Evolutionary conservation across 2,888 invertebrate species (phyloP).

Genomic region (Ennomos quercinarius): DNA sequence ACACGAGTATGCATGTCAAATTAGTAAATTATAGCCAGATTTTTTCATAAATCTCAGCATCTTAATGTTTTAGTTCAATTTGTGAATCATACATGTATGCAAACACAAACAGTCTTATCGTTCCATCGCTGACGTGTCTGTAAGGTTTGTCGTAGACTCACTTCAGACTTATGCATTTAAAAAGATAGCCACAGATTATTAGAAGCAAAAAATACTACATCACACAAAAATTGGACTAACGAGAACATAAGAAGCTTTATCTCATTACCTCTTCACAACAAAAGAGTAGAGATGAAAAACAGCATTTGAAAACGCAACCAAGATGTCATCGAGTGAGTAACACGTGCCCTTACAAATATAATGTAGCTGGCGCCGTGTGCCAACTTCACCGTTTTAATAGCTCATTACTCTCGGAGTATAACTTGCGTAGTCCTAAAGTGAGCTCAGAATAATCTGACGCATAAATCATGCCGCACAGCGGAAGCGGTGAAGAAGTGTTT

Average conservation of each 20-base stretch:
- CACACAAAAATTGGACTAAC: no score
- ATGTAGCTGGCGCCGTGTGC: conserved; percentile 57
- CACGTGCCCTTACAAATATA: conserved; percentile 67
- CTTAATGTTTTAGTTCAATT: no score
- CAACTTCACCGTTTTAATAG: conserved; percentile 69
- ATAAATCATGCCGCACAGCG: conserved; percentile 58
- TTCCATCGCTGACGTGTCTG: no score
- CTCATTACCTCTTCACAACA: background rate
- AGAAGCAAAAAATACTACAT: no score
- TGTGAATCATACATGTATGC: no score
- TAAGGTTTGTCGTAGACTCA: background rate
- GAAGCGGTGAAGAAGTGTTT: conserved; percentile 57
- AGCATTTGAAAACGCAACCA: conserved; percentile 34
- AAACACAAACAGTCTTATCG: no score
- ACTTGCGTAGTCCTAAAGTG: conserved; percentile 60
- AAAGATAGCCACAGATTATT: no score
- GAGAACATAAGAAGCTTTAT: no score
- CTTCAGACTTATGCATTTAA: background rate
- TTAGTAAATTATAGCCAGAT: no score
- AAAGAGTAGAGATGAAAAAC: conserved; percentile 1
- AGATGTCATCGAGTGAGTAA: conserved; percentile 46
- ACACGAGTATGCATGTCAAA: no score
- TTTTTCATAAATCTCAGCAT: no score
- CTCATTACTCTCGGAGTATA: conserved; percentile 62
- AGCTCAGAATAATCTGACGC: conserved; percentile 61